Evolutionary conservation across 2,797 vertebrate species (phyloP), one percentile per base, ranked within the genome.

Genomic region (Eleutherodactylus coqui): DNA sequence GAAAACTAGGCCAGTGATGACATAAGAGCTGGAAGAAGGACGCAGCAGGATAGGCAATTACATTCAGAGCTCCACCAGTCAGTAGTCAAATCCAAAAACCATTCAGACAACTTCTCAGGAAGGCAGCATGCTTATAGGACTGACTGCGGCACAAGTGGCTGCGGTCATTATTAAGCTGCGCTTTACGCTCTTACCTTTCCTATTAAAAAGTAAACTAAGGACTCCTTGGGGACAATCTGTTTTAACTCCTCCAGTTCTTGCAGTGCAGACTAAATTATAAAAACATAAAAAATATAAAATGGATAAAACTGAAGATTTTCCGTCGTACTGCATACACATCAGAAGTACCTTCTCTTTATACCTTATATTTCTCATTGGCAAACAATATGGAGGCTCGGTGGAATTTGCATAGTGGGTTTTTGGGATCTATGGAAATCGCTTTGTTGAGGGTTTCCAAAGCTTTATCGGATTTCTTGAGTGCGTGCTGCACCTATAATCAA

Each of bases 141-240:
- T 13, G 43, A 45, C 43, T 45, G 43, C 43, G 14, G 43, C 9
- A 2, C 14, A 51, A 51, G 14, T 51, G 5, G n/a, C n/a, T n/a
- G n/a, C n/a, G n/a, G 14, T 16, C 14, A 51, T 19, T 5, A 1
- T 51, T 55, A n/a, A 55, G 24, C 10, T 55, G 9, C 21, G 14
- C 24, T 6, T 60, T 21, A 14, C 3, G 3, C 8, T 27, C 87
- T 92, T 94, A 98, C 98, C 97, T 99, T 99, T 95, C 97, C 98
- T 95, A 99, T 99, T 92, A 99, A 96, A 94, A 99, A 99, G 94
- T 99, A 99, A 94, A 99, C 98, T 90, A 99, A 95, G 89, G 98
- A 99, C 93, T 99, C 98, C 97, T 99, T 99, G 93, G 98, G 98
- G 92, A 99, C 98, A 51, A 99, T 99, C 92, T 99, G 97, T 90